A percentile compares a stretch with the other conserved stretches of the same genome.
phyloP scores from a whole-genome alignment of 2,113 vertebrate species.

The Tursiops truncatus region DNA sequence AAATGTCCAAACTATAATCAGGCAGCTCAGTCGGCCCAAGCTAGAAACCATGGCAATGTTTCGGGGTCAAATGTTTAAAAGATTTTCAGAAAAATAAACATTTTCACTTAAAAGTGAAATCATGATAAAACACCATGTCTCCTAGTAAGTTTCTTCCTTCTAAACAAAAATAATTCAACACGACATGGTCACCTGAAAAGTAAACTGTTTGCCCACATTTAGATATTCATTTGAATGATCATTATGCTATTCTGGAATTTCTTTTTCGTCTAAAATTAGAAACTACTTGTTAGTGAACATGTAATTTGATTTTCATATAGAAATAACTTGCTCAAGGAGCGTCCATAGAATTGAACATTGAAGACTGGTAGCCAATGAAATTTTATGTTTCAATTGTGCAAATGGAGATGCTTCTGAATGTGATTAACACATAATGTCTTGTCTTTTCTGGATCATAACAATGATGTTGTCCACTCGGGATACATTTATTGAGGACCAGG shows the following conservation, averaged over 20 bases:
- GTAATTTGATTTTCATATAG: neutral
- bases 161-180: neutral
- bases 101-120: neutral
- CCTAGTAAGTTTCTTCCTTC: neutral
- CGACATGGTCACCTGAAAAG: neutral
- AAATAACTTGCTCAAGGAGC: neutral
- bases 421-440: neutral
- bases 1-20: accelerated
- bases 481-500: neutral
- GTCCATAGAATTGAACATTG: neutral
- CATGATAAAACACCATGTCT: neutral
- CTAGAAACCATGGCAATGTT: neutral
- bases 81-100: neutral
- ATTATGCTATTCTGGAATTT: neutral
- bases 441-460: neutral
- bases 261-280: neutral
- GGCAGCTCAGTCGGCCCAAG: accelerated
- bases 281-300: neutral
- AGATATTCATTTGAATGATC: neutral
- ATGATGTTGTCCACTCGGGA: neutral
- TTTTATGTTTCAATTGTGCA: neutral
- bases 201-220: neutral
- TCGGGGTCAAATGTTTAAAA: neutral
- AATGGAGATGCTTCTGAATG: neutral
- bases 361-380: neutral